phyloP scores from a whole-genome alignment of 2,888 invertebrate genomes.

The Stenurella melanura region DNA sequence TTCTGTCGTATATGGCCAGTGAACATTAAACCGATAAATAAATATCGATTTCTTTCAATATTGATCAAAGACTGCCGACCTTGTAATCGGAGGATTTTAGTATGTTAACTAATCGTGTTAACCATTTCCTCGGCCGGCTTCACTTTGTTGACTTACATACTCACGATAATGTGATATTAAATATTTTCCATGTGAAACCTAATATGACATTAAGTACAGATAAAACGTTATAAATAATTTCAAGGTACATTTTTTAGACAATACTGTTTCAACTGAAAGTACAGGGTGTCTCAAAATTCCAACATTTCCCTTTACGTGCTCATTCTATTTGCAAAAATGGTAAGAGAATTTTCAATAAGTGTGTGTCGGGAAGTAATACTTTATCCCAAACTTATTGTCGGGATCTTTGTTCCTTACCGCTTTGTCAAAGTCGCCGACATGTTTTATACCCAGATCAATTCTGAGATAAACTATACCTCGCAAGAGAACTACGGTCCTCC shows the following conservation, averaged over 20 bases:
- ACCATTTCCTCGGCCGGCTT: constrained; percentile 10
- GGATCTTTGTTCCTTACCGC: too few species aligned
- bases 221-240: background rate
- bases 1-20: constrained; percentile 22
- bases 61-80: constrained; percentile 27
- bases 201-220: constrained; percentile 19
- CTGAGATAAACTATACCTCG: too few species aligned
- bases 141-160: constrained; percentile 24
- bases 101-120: constrained; percentile 32
- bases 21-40: constrained; percentile 18
- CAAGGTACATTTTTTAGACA: background rate
- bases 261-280: too few species aligned
- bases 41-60: constrained; percentile 22
- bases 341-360: too few species aligned
- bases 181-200: constrained; percentile 12
- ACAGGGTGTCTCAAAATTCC: too few species aligned
- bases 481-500: too few species aligned
- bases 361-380: too few species aligned
- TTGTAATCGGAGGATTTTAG: constrained; percentile 32
- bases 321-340: too few species aligned
- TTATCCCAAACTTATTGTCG: too few species aligned
- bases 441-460: too few species aligned
- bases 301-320: too few species aligned
- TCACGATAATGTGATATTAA: constrained; percentile 14
- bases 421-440: too few species aligned